A percentile compares a stretch with the other conserved stretches of the same genome.
These are phyloP conservation scores for Crematogaster levior DNA, from an alignment of 2,888 invertebrate species.

Conservation along the genomic window DNA sequence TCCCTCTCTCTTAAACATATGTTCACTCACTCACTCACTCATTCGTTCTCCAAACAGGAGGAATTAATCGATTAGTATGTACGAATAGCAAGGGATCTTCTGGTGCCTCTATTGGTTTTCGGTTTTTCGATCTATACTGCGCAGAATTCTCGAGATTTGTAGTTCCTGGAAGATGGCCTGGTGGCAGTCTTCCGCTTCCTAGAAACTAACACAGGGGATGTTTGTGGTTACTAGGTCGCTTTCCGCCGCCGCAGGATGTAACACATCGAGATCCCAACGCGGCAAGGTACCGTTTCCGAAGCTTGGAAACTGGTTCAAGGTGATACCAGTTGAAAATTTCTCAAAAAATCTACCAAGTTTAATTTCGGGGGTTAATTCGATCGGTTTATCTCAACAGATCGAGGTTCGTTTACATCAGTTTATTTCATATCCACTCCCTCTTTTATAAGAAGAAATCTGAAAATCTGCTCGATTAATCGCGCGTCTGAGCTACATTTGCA, in stretches of 20 bases:
- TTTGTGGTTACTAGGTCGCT: not conserved
- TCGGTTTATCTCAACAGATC: not conserved
- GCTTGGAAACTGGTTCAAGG: constrained; percentile 30
- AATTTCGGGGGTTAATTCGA: not conserved
- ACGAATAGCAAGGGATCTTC: not conserved
- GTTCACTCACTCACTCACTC: not conserved
- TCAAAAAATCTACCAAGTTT: not conserved
- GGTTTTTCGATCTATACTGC: not conserved
- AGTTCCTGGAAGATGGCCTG: not conserved
- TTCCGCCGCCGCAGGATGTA: not conserved
- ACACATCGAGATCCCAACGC: not conserved
- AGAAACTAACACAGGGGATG: not conserved
- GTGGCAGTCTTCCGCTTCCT: not conserved
- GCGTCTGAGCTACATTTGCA: not conserved
- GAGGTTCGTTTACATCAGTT: not conserved
- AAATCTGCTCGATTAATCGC: not conserved
- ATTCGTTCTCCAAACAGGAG: not conserved
- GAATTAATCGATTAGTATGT: not conserved
- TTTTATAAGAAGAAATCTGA: not conserved
- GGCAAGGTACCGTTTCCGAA: not conserved
- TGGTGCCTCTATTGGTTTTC: not conserved
- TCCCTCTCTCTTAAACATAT: not conserved
- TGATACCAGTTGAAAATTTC: not conserved
- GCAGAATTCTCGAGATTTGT: not conserved
- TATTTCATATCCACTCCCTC: not conserved